Conservation (phyloP, 2,113 vertebrate species). For the Nothocercus nigrocapillus region DNA sequence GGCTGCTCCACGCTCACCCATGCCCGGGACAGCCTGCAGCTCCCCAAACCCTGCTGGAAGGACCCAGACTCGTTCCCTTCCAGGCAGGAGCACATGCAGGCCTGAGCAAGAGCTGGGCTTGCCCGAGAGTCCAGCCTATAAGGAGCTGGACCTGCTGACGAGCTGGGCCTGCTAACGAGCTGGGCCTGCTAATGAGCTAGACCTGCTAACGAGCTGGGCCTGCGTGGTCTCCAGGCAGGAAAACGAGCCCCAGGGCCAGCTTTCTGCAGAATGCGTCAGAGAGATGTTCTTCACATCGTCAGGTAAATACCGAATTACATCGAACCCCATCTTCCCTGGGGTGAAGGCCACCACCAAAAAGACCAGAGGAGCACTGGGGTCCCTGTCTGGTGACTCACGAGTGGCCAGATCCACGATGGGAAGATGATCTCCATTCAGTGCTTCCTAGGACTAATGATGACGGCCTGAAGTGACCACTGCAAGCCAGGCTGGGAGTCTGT, state of each 20-base stretch:
- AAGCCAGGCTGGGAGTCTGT: accelerated
- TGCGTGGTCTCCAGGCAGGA: background rate
- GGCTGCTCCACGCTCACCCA: background rate
- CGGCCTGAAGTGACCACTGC: accelerated
- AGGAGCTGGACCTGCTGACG: background rate
- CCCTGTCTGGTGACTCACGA: accelerated
- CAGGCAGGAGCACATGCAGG: background rate
- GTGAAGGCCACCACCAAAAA: background rate
- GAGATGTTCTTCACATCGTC: background rate
- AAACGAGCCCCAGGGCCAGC: no score
- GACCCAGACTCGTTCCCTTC: no score
- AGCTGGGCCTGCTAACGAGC: background rate
- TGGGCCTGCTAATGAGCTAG: background rate
- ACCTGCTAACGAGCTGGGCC: no score
- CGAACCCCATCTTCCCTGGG: background rate
- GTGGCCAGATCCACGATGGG: accelerated
- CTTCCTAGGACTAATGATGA: background rate
- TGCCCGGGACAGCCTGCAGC: background rate
- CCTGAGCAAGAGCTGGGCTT: background rate
- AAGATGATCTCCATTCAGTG: accelerated
- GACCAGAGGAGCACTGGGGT: accelerated
- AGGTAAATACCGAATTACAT: background rate
- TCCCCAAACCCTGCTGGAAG: background rate
- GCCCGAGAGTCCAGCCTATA: background rate
- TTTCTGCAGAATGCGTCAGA: background rate